Base-by-base conservation (phyloP, 2,113 vertebrate genomes). In the Cyrtonyx montezumae region DNA sequence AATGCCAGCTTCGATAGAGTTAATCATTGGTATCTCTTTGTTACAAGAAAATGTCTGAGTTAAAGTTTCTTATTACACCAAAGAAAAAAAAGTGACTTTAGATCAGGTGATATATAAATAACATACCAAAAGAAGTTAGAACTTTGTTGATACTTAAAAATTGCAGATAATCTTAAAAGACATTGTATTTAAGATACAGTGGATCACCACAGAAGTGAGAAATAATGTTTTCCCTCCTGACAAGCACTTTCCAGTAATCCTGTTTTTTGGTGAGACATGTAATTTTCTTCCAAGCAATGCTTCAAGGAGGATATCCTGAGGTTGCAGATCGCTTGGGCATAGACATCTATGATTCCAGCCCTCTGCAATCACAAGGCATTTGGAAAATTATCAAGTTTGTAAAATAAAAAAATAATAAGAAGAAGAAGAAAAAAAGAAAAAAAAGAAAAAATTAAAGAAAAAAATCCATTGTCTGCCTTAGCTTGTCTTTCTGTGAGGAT, bases 401-500 rank as follows among this genome's bases (percentile, higher is more conserved):
- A 42, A 42, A 68, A 68, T 67, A 45, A 36, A 49, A 46, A 28
- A 28, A 49, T 8, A 26, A 7, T 22, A 48, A 11, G 8, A 22
- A 48, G 5, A 48, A 71, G 71, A 76, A 45, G 26, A 49, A 67
- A 28, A 28, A 25, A 8, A 71, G 40, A 49, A 36, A 67, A 28
- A 28, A 51, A 14, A 26, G 3, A 48, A 48, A 11, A 22, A 48
- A 48, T 10, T 3, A 48, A 75, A 43, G 46, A 48, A 42, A 25
- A 5, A 59, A 49, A 71, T 79, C n/a, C 11, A 79, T 28, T 30
- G 3, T 74, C 91, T 77, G 25, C 14, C 28, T 80, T 46, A 4
- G 13, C 69, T 89, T 91, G 40, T 25, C 65, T 69, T 93, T 69
- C 51, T 74, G 45, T 48, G 43, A 74, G 14, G 21, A 42, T 77